Evolutionary conservation across 2,113 vertebrate genomes (phyloP).

Genomic region (Atractosteus spatula): DNA sequence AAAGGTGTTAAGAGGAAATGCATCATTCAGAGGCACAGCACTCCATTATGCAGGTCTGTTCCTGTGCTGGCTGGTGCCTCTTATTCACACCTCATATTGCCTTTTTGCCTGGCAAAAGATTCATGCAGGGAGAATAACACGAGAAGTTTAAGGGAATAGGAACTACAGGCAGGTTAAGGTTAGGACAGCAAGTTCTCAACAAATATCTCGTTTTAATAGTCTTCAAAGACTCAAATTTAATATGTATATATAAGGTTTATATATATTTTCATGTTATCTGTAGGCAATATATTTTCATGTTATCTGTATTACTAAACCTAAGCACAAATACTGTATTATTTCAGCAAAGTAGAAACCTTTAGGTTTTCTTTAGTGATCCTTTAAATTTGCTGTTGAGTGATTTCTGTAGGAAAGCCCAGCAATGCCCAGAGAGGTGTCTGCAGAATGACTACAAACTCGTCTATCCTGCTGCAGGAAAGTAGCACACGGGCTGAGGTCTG

Average conservation of each 20-base stretch:
- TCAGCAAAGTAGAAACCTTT: no score
- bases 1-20: slow-evolving; percentile 89
- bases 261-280: no score
- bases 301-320: no score
- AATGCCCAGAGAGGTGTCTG: no score
- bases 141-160: not conserved
- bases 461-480: not conserved
- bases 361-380: no score
- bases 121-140: slow-evolving; percentile 25
- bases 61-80: slow-evolving; percentile 83
- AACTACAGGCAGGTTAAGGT: slow-evolving; percentile 7
- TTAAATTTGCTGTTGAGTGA: no score
- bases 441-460: no score
- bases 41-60: slow-evolving; percentile 93
- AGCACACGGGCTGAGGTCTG: no score
- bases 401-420: no score
- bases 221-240: not conserved
- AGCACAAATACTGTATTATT: no score
- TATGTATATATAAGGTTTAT: not conserved
- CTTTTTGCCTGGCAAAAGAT: slow-evolving; percentile 74
- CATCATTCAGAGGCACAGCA: slow-evolving; percentile 59
- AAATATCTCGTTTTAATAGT: not conserved
- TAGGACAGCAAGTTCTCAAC: not conserved
- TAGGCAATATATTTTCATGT: no score
- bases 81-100: slow-evolving; percentile 97